Conservation (phyloP, 1,140 invertebrate species). For the Eurosta solidaginis region DNA sequence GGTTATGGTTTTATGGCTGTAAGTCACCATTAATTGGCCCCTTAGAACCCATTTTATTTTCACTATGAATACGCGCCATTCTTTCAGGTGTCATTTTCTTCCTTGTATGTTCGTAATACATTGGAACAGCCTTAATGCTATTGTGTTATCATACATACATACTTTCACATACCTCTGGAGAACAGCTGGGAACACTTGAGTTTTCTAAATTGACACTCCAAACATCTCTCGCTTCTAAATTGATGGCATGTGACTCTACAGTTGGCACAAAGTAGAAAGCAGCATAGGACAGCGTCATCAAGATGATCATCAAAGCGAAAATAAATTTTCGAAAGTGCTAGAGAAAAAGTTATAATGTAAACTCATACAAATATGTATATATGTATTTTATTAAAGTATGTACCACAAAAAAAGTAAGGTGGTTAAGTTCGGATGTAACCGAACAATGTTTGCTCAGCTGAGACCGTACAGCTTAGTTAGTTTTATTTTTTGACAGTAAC, state of each 20-base stretch:
- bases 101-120: not conserved
- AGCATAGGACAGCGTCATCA: constrained; percentile 68
- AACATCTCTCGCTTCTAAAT: not conserved
- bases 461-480: no score
- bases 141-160: not conserved
- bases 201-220: constrained; percentile 17
- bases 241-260: not conserved
- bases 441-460: no score
- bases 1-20: no score
- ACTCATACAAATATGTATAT: not conserved
- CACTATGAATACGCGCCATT: no score
- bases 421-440: no score
- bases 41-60: no score
- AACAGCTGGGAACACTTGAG: not conserved
- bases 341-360: constrained; percentile 38
- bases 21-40: no score
- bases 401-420: no score
- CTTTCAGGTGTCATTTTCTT: no score
- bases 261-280: constrained; percentile 69
- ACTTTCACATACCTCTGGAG: constrained; percentile 27
- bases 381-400: not conserved
- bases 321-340: constrained; percentile 70
- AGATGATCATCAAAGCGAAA: constrained; percentile 68
- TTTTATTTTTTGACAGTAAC: no score
- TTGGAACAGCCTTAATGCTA: not conserved